phyloP scores from a whole-genome alignment of 2,888 invertebrate species.

The Anagyrus pseudococci region DNA sequence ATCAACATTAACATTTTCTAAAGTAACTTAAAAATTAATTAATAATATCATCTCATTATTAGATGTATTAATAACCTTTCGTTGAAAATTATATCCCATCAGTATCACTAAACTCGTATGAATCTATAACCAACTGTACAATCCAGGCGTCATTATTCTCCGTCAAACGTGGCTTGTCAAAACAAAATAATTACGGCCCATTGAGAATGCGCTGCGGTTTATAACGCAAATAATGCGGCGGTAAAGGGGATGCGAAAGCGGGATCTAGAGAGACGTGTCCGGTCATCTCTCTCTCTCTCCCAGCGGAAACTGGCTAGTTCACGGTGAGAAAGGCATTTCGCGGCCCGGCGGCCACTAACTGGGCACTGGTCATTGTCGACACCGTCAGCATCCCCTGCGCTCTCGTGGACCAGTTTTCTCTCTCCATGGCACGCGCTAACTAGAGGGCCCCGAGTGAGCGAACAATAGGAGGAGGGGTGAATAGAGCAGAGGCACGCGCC shows the following conservation, averaged over 20 bases:
- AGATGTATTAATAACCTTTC: too few relatives aligned
- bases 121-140: too few relatives aligned
- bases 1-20: too few relatives aligned
- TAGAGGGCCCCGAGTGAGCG: slow-evolving; percentile 23
- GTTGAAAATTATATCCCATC: too few relatives aligned
- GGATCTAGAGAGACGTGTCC: neutral
- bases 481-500: slow-evolving; percentile 50
- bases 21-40: too few relatives aligned
- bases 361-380: slow-evolving; percentile 52
- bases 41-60: too few relatives aligned
- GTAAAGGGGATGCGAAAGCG: slow-evolving; percentile 16
- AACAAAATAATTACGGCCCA: slow-evolving; percentile 33
- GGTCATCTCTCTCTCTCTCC: neutral
- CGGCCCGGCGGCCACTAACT: slow-evolving; percentile 44
- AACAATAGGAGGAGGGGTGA: slow-evolving; percentile 23
- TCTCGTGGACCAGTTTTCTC: slow-evolving; percentile 53
- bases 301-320: too few relatives aligned
- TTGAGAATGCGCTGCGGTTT: slow-evolving; percentile 3
- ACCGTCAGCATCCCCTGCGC: slow-evolving; percentile 52
- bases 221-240: slow-evolving; percentile 25
- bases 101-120: too few relatives aligned
- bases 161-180: too few relatives aligned
- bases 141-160: slow-evolving; percentile 14
- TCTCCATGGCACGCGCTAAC: slow-evolving; percentile 39
- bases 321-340: slow-evolving; percentile 45